phyloP scores from a whole-genome alignment of 92 coral and sea anemone species.

The Zoanthus sociatus region DNA sequence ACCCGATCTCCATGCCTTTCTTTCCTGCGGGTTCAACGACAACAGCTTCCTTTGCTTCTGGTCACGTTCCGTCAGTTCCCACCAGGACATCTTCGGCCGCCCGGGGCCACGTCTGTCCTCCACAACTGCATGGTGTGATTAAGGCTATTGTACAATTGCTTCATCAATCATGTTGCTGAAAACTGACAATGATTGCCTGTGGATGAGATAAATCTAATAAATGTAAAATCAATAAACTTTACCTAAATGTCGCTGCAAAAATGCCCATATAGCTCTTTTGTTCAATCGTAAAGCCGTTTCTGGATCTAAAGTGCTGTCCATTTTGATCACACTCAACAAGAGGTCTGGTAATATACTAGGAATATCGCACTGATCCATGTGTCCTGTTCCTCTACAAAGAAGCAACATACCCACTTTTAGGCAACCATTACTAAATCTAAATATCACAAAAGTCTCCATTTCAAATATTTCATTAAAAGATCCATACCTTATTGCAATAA shows the following conservation, averaged over 20 bases:
- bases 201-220: not conserved
- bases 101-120: too few species aligned
- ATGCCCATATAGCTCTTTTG: slow-evolving; percentile 81
- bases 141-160: not conserved
- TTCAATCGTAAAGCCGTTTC: slow-evolving; percentile 62
- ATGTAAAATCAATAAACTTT: not conserved
- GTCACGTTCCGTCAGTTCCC: too few species aligned
- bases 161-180: not conserved
- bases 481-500: slow-evolving; percentile 88
- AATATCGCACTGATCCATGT: slow-evolving; percentile 84
- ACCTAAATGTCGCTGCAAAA: slow-evolving; percentile 83
- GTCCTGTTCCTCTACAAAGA: slow-evolving; percentile 64
- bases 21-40: too few species aligned
- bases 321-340: slow-evolving; percentile 55
- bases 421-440: not conserved
- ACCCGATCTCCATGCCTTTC: too few species aligned
- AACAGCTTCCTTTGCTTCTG: too few species aligned
- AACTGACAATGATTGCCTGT: not conserved
- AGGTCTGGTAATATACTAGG: slow-evolving; percentile 73
- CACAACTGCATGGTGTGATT: too few species aligned
- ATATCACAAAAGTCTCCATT: not conserved
- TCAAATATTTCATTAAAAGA: not conserved
- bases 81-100: too few species aligned
- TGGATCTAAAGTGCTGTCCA: slow-evolving; percentile 65
- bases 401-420: not conserved